Conservation (phyloP, 53 echinoderm and acorn worm genomes). For the Holothuria scabra region DNA sequence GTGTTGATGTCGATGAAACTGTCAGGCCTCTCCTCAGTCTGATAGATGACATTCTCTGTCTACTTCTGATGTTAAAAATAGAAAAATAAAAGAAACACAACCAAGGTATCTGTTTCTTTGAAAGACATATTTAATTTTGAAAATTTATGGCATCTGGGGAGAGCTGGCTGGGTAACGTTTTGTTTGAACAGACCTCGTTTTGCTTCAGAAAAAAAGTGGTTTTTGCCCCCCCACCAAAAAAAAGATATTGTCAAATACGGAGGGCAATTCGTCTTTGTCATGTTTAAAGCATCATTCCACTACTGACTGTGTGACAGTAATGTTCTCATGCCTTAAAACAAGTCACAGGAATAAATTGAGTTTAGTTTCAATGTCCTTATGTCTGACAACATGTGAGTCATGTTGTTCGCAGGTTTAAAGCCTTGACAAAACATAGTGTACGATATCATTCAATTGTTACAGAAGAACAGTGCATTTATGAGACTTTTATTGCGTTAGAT, state of each 20-base stretch:
- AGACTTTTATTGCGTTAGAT: no score
- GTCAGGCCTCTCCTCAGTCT: slow-evolving; percentile 1
- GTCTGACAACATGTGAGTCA: no score
- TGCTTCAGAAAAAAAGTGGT: slow-evolving; percentile 31
- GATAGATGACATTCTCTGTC: slow-evolving; percentile 25
- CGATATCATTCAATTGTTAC: no score
- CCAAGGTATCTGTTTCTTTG: neutral
- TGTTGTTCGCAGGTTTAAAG: no score
- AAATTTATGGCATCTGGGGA: slow-evolving; percentile 19
- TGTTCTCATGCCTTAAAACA: no score
- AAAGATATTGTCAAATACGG: slow-evolving; percentile 14
- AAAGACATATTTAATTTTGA: slow-evolving; percentile 33
- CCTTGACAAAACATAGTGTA: no score
- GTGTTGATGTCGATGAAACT: slow-evolving; percentile 18
- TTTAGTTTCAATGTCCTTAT: no score
- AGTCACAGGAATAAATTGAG: no score
- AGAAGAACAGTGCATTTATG: no score
- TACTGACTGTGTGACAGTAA: no score
- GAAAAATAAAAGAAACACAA: neutral
- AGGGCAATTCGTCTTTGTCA: slow-evolving; percentile 13
- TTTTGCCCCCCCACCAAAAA: neutral
- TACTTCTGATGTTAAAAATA: neutral
- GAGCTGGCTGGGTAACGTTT: neutral
- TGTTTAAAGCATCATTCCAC: neutral
- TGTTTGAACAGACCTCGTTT: slow-evolving; percentile 3